Conservation (phyloP, 2,113 vertebrate genomes). For the Urocolius indicus region DNA sequence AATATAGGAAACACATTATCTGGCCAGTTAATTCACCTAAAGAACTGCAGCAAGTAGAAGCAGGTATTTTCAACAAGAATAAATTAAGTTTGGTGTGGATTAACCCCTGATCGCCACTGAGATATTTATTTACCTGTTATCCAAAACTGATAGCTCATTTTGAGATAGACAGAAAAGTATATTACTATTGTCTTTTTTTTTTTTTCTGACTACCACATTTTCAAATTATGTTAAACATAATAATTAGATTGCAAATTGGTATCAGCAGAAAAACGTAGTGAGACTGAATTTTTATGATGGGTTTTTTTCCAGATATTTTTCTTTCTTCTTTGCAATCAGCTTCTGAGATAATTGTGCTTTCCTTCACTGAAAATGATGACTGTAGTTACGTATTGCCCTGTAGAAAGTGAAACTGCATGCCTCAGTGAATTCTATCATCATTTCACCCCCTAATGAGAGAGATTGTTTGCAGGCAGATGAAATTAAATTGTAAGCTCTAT, state of each 20-base stretch:
- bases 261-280: conserved; percentile 52
- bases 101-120: neutral
- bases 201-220: conserved; percentile 9
- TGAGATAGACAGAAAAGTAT: conserved; percentile 34
- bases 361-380: conserved; percentile 80
- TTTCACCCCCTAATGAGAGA: conserved; percentile 89
- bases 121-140: neutral
- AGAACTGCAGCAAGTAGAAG: neutral
- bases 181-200: neutral
- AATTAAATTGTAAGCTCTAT: conserved; percentile 94
- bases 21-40: conserved; percentile 42
- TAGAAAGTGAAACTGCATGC: conserved; percentile 84
- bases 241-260: conserved; percentile 64
- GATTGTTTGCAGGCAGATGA: conserved; percentile 93
- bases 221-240: conserved; percentile 61
- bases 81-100: neutral
- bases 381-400: conserved; percentile 80
- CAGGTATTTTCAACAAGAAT: neutral
- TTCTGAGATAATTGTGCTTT: conserved; percentile 79
- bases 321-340: conserved; percentile 68
- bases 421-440: conserved; percentile 87
- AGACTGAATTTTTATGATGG: conserved; percentile 49
- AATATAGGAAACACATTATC: conserved; percentile 53
- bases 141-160: conserved; percentile 21
- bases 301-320: conserved; percentile 25